Evolutionary conservation across 2,888 invertebrate genomes (phyloP).

Genomic region (Leptinotarsa tumamoca): DNA sequence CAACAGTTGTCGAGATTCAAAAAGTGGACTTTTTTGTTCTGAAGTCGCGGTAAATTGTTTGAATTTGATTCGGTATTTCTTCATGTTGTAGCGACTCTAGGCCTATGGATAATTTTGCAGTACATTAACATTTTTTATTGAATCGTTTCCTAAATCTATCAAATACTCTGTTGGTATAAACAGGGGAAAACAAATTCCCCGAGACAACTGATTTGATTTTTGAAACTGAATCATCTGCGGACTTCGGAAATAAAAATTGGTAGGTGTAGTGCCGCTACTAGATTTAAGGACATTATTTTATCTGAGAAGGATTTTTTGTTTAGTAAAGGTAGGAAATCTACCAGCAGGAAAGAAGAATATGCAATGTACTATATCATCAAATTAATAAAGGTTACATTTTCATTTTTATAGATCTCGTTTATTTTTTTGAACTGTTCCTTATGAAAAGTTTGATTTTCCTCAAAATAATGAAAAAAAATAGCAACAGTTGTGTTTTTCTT

Average conservation of each 20-base stretch:
- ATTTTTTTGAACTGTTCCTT: background rate
- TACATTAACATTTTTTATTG: background rate
- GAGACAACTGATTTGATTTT: too few relatives aligned
- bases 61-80: background rate
- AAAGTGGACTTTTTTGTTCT: background rate
- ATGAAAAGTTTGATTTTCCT: background rate
- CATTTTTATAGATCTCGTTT: background rate
- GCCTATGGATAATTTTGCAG: background rate
- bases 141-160: too few relatives aligned
- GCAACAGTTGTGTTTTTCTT: background rate
- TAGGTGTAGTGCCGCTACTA: background rate
- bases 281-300: conserved; percentile 13
- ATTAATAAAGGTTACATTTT: conserved; percentile 11
- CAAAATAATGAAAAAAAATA: background rate
- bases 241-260: background rate
- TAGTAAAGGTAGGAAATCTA: background rate
- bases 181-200: background rate
- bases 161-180: background rate
- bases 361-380: conserved; percentile 5
- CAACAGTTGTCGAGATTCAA: background rate
- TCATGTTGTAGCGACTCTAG: background rate
- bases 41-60: background rate
- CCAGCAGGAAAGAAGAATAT: background rate
- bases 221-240: too few relatives aligned
- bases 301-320: background rate